Percentiles rank a stretch among this genome's conserved stretches.
These are phyloP conservation scores for Plebejus anna DNA, from an alignment of 2,888 invertebrate genomes.

Conservation along the genomic window DNA sequence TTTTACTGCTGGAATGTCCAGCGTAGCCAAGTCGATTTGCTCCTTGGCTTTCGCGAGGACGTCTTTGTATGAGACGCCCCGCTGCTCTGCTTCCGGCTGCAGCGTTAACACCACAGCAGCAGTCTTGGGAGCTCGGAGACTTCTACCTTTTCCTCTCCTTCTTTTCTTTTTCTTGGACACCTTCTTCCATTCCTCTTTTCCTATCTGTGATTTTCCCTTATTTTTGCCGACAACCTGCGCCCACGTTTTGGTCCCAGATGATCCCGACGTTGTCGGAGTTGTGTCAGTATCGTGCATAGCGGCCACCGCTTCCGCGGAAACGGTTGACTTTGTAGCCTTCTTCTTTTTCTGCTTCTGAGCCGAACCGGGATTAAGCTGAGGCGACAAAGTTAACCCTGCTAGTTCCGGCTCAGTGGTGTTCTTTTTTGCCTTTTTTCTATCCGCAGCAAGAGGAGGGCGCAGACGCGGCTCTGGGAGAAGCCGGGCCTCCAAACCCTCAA, in stretches of 20 bases:
- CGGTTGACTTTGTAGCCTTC: no score
- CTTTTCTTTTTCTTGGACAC: neutral
- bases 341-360: no score
- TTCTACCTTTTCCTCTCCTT: neutral
- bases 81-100: neutral
- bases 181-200: neutral
- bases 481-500: slow-evolving; percentile 8
- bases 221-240: neutral
- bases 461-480: neutral
- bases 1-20: slow-evolving; percentile 29
- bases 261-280: neutral
- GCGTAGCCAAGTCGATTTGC: neutral
- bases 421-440: neutral
- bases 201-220: neutral
- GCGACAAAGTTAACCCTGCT: no score
- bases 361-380: no score
- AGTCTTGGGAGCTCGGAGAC: neutral
- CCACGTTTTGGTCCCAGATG: no score
- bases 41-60: no score
- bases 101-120: neutral
- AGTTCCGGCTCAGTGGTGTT: no score
- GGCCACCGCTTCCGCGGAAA: no score
- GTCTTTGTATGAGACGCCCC: neutral
- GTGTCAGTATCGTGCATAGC: neutral
- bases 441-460: neutral